These are phyloP conservation scores for Cherax destructor DNA, from an alignment of 1,140 invertebrate genomes.

Conservation along the genomic window DNA sequence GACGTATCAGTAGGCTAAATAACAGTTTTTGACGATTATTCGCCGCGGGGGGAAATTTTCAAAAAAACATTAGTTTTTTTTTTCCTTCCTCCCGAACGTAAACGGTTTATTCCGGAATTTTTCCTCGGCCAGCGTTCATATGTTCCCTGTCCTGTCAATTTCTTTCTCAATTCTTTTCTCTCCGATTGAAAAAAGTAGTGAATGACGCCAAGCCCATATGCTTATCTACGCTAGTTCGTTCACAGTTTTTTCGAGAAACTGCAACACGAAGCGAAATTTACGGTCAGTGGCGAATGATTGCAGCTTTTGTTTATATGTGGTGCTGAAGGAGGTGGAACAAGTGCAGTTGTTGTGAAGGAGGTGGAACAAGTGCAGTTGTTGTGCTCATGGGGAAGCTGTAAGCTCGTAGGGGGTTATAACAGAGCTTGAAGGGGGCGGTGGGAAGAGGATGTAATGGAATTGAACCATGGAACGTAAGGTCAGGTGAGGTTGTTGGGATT, in stretches of 20 bases:
- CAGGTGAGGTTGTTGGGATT: too few species aligned
- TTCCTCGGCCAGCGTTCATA: background rate
- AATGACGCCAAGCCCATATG: constrained; percentile 38
- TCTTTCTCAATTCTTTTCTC: constrained; percentile 45
- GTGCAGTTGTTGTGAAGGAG: too few species aligned
- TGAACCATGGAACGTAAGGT: too few species aligned
- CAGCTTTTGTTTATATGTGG: too few species aligned
- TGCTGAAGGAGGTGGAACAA: too few species aligned
- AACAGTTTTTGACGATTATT: background rate
- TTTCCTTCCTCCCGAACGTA: background rate
- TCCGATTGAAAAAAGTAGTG: constrained; percentile 15
- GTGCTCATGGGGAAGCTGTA: too few species aligned
- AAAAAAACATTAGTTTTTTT: constrained; percentile 20
- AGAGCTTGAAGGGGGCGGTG: too few species aligned
- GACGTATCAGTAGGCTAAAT: background rate
- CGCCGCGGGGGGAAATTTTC: constrained; percentile 23
- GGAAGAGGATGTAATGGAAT: too few species aligned
- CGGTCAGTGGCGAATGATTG: too few species aligned
- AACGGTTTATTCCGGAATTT: constrained; percentile 29
- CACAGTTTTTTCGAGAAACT: background rate
- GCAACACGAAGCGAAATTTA: background rate
- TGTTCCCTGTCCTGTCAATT: constrained; percentile 35
- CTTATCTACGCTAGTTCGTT: background rate
- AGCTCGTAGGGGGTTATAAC: too few species aligned
- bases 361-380: too few species aligned